Conservation (phyloP, 35 echinoderm and acorn worm species). For the Strongylocentrotus purpuratus region DNA sequence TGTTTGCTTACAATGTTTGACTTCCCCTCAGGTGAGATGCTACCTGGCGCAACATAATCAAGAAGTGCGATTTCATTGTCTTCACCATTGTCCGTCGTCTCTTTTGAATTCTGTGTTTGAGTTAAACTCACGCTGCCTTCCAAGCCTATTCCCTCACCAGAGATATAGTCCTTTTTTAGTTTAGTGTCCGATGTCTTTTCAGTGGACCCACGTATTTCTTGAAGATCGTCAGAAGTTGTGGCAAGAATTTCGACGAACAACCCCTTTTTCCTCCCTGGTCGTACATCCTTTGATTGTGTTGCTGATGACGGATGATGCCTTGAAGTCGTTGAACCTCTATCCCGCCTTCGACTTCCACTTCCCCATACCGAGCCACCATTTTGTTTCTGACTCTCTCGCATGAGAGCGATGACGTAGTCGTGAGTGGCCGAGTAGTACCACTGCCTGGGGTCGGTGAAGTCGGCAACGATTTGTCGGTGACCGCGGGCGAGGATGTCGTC, state of each 20-base stretch:
- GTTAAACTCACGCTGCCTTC: not conserved
- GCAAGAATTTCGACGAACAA: not conserved
- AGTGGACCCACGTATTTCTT: not conserved
- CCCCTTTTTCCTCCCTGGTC: not conserved
- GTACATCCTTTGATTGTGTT: not conserved
- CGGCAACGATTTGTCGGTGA: slow-evolving; percentile 42
- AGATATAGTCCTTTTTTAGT: not conserved
- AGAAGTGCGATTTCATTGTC: not conserved
- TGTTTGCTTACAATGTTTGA: not conserved
- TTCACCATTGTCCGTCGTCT: not conserved
- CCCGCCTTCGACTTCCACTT: not conserved
- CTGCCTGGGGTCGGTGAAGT: slow-evolving; percentile 44
- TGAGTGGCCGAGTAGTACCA: slow-evolving; percentile 46
- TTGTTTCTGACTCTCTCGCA: slow-evolving; percentile 45
- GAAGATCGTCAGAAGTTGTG: not conserved
- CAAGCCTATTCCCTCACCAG: not conserved
- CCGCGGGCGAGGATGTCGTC: slow-evolving; percentile 32
- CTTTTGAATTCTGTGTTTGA: not conserved
- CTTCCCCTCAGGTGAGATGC: not conserved
- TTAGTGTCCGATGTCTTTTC: not conserved
- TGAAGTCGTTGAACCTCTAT: not conserved
- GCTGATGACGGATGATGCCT: not conserved
- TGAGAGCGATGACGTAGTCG: slow-evolving; percentile 20
- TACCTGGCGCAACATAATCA: not conserved
- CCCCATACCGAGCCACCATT: not conserved